Evolutionary conservation across 2,797 vertebrate species (phyloP).

Genomic region (Epinephelus awoara): DNA sequence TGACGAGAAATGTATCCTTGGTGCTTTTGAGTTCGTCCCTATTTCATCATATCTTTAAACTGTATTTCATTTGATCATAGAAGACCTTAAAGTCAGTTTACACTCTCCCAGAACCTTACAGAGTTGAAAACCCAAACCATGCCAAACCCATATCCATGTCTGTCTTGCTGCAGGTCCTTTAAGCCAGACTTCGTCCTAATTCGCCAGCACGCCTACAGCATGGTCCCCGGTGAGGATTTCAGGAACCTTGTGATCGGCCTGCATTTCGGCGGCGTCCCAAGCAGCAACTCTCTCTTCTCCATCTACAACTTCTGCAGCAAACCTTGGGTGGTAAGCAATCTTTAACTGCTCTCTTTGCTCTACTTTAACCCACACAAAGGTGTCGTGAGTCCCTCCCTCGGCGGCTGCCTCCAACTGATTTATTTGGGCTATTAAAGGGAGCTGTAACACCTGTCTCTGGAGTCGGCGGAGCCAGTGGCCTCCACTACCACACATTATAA

Average conservation of each 20-base stretch:
- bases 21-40: neutral
- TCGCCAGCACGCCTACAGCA: slow-evolving; percentile 96
- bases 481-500: slow-evolving; percentile 39
- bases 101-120: neutral
- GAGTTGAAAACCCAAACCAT: neutral
- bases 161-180: slow-evolving; percentile 88
- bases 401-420: slow-evolving; percentile 57
- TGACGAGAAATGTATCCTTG: neutral
- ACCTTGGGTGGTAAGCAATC: slow-evolving; percentile 87
- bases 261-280: slow-evolving; percentile 91
- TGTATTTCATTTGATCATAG: neutral
- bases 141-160: neutral
- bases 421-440: slow-evolving; percentile 66
- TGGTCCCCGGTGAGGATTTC: slow-evolving; percentile 95
- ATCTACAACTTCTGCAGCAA: slow-evolving; percentile 99
- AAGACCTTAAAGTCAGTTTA: neutral
- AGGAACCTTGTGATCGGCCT: slow-evolving; percentile 94
- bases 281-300: slow-evolving; percentile 94
- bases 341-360: slow-evolving; percentile 16
- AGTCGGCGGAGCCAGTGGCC: slow-evolving; percentile 17
- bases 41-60: neutral
- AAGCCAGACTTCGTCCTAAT: slow-evolving; percentile 96
- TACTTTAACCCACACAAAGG: slow-evolving; percentile 30
- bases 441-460: slow-evolving; percentile 61
- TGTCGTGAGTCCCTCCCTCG: slow-evolving; percentile 9